Evolutionary conservation across 1,140 invertebrate genomes (phyloP).

Genomic region (Cydia strobilella): DNA sequence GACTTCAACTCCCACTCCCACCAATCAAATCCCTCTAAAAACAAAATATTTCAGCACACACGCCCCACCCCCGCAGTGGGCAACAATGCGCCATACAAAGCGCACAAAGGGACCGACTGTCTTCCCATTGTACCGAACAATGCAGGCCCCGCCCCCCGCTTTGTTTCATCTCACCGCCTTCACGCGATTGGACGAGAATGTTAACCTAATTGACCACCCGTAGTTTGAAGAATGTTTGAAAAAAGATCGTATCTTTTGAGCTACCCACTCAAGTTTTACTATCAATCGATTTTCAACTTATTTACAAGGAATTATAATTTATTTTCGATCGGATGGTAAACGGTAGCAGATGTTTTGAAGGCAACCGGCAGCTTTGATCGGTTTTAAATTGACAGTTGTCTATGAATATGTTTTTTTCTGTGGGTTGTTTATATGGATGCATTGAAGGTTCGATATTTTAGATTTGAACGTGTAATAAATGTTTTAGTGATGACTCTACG

Average conservation of each 20-base stretch:
- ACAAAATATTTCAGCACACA: slow-evolving; percentile 16
- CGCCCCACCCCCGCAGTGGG: slow-evolving; percentile 41
- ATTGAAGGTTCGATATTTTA: neutral
- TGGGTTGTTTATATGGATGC: slow-evolving; percentile 23
- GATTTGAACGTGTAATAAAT: slow-evolving; percentile 23
- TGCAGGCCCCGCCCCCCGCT: slow-evolving; percentile 57
- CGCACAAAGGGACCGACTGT: slow-evolving; percentile 56
- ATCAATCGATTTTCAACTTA: slow-evolving; percentile 32
- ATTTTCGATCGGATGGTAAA: slow-evolving; percentile 17
- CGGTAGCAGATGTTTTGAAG: slow-evolving; percentile 53
- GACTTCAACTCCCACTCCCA: slow-evolving; percentile 40
- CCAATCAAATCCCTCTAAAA: slow-evolving; percentile 25
- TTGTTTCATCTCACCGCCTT: slow-evolving; percentile 61
- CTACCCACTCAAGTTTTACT: slow-evolving; percentile 47
- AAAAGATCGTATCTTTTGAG: slow-evolving; percentile 47
- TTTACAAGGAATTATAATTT: neutral
- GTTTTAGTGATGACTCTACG: slow-evolving; percentile 33
- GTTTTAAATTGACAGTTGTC: slow-evolving; percentile 59
- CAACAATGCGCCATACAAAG: slow-evolving; percentile 57
- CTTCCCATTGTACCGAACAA: slow-evolving; percentile 72
- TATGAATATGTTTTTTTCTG: slow-evolving; percentile 47
- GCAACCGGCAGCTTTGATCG: slow-evolving; percentile 53
- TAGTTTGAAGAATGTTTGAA: slow-evolving; percentile 48
- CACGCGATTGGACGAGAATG: slow-evolving; percentile 55
- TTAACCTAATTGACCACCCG: slow-evolving; percentile 55